Conservation (phyloP, 2,888 invertebrate species). For the Drosophila planitibia region DNA sequence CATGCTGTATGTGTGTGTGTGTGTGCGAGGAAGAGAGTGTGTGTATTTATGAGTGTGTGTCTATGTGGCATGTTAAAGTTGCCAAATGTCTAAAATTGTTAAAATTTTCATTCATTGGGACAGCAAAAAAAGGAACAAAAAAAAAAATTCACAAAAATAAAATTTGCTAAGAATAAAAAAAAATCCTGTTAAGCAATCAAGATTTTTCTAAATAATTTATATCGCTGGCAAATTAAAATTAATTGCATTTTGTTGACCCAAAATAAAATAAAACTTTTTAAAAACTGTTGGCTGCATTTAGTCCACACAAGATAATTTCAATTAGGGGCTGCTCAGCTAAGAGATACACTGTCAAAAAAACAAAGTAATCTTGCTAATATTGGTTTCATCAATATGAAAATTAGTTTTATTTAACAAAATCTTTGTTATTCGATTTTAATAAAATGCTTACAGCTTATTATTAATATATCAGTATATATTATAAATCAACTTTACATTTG, state of each 20-base stretch:
- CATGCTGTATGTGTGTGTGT: slow-evolving; percentile 3
- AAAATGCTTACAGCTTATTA: too few relatives aligned
- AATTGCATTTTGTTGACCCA: not conserved
- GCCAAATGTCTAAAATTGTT: slow-evolving; percentile 43
- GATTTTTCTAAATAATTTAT: not conserved
- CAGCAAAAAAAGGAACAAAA: slow-evolving; percentile 1
- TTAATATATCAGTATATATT: too few relatives aligned
- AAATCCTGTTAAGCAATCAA: not conserved
- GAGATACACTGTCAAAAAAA: not conserved
- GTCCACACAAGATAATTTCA: not conserved
- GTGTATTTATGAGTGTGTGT: not conserved
- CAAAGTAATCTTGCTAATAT: not conserved
- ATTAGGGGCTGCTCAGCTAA: not conserved
- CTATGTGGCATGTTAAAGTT: slow-evolving; percentile 49
- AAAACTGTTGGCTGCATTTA: not conserved
- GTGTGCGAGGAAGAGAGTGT: not conserved
- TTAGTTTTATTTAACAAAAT: not conserved
- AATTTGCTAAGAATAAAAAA: not conserved
- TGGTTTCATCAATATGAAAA: too few relatives aligned
- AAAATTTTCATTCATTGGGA: slow-evolving; percentile 31
- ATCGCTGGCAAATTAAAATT: not conserved
- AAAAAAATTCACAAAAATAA: not conserved
- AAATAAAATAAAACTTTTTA: not conserved
- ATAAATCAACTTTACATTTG: too few relatives aligned
- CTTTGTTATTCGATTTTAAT: too few relatives aligned